Conservation (phyloP, 2,797 vertebrate genomes). For the Melanotaenia parkinsoni region DNA sequence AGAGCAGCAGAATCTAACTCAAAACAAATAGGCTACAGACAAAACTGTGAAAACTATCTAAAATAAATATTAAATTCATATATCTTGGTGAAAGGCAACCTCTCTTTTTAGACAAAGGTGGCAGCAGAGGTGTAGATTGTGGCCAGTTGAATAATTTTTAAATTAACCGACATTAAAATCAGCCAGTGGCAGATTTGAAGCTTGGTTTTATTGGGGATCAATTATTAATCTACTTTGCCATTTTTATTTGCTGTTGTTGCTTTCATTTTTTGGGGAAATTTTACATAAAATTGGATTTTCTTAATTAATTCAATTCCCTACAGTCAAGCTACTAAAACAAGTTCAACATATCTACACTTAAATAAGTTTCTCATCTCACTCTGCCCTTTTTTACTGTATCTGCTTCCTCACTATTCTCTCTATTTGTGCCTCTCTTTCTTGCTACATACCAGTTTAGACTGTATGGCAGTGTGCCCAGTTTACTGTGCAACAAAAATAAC, state of each 20-base stretch:
- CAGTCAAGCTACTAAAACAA: constrained; percentile 15
- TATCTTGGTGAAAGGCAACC: background rate
- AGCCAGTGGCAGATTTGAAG: background rate
- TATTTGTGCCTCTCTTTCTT: background rate
- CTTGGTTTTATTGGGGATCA: background rate
- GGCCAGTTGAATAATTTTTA: background rate
- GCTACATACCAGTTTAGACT: constrained; percentile 32
- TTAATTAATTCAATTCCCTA: constrained; percentile 28
- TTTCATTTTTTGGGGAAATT: constrained; percentile 21
- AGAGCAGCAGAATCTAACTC: background rate
- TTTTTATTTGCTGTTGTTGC: constrained; percentile 17
- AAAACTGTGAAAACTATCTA: background rate
- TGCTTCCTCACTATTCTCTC: constrained; percentile 16
- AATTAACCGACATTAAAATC: background rate
- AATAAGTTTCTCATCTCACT: constrained; percentile 42
- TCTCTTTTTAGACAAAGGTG: background rate
- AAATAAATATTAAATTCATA: background rate
- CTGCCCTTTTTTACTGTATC: constrained; percentile 32
- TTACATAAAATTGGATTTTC: constrained; percentile 12
- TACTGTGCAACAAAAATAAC: constrained; percentile 36
- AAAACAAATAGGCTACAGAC: background rate
- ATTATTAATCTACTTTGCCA: background rate
- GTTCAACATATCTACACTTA: constrained; percentile 16
- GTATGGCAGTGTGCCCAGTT: constrained; percentile 29
- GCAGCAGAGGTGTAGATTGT: background rate